Base-by-base conservation (phyloP, 2,888 invertebrate genomes). In the Liposcelis brunnea region DNA sequence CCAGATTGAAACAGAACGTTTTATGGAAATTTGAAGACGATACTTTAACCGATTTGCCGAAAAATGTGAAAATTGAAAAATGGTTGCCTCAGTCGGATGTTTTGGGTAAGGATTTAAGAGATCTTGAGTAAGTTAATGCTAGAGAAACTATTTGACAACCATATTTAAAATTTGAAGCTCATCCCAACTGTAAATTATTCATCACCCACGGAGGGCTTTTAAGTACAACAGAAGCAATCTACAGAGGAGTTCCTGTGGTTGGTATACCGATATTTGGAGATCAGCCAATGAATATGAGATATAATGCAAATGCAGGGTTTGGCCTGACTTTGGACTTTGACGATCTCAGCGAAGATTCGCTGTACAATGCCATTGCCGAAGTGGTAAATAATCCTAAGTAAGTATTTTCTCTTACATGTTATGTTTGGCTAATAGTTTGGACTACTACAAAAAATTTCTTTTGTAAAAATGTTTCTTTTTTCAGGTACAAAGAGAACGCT, bases 121-220 rank as follows among this genome's bases (percentile, higher is more conserved):
- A 15, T 38, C 16, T 15, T 14, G 18, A 38, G 16, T 15, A 37
- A 38, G 3, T 15, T 16, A 21, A 18, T n/a, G 2, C 10, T 14
- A 19, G 10, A 12, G 12, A 12, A 14, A n/a, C n/a, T n/a, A 14
- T 2, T 37, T 2, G 2, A 18, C 11, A 14, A 37, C 15, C 16
- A n/a, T n/a, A n/a, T n/a, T n/a, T n/a, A n/a, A n/a, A n/a, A n/a
- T n/a, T n/a, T 62, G 16, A 59, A 59, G 72, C 69, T 1, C 74
- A 75, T 58, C 69, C 69, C 1, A 74, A 72, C 45, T 54, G 70
- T 10, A 69, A 66, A 55, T 56, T 73, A 1, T 78, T 80, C 53
- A 69, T 80, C 52, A 71, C 75, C 0, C 79, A 79, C 53, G 77
- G 77, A 4, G 79, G 77, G 2, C 64, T 75, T 47, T 73, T 77